A percentile compares a stretch with the other conserved stretches of the same genome.
Evolutionary conservation across 2,888 invertebrate species (phyloP).

Genomic region (Amblyjoppa proteus): DNA sequence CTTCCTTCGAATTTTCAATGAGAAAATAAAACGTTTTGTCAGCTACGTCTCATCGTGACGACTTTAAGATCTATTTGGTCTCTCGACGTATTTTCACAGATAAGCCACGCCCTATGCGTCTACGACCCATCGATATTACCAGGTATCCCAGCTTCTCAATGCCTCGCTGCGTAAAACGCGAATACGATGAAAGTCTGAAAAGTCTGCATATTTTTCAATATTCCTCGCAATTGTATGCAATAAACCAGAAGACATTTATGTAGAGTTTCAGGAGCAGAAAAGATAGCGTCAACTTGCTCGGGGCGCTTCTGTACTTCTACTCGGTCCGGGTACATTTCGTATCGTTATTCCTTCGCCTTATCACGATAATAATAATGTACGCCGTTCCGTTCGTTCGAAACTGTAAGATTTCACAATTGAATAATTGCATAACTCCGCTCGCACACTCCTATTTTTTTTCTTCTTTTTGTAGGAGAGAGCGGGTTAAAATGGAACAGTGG

Average conservation of each 20-base stretch:
- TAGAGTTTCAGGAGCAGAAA: background rate
- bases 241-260: background rate
- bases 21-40: background rate
- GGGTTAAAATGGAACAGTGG: too few relatives aligned
- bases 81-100: background rate
- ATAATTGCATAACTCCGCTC: background rate
- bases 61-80: background rate
- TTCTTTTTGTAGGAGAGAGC: background rate
- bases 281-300: background rate
- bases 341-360: background rate
- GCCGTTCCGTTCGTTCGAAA: background rate
- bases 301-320: background rate
- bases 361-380: background rate
- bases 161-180: background rate
- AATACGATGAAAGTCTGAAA: background rate
- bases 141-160: background rate
- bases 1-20: conserved; percentile 2
- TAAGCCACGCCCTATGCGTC: background rate
- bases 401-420: background rate
- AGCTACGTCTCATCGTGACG: background rate
- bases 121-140: background rate
- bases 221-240: background rate
- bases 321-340: background rate
- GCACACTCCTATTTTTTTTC: background rate
- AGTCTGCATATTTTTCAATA: background rate